Evolutionary conservation across 2,113 vertebrate genomes (phyloP).

Genomic region (Lagopus leucura): DNA sequence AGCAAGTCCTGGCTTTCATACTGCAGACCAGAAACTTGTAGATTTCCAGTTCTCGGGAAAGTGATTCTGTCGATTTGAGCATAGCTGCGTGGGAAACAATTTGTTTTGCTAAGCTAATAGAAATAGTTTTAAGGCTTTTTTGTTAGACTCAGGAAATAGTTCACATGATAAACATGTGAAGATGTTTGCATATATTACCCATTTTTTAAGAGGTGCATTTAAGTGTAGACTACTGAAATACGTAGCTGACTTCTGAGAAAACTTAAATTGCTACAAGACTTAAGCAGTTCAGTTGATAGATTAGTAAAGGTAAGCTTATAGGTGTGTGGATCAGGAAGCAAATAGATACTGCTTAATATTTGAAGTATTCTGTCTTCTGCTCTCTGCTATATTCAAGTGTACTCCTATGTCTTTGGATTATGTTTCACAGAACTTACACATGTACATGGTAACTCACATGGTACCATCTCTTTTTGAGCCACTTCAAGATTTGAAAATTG

Average conservation of each 20-base stretch:
- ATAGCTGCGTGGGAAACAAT: not conserved
- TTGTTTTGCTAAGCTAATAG: not conserved
- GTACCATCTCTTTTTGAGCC: not conserved
- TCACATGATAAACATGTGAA: not conserved
- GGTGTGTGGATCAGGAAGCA: rapidly evolving
- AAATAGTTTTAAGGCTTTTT: rapidly evolving
- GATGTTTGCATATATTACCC: not conserved
- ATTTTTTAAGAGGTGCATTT: not conserved
- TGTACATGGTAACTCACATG: rapidly evolving
- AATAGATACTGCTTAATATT: not conserved
- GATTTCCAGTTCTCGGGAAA: not conserved
- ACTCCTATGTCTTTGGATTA: not conserved
- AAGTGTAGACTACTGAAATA: not conserved
- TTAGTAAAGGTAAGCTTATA: not conserved
- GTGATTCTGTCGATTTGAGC: not conserved
- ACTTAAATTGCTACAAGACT: too few relatives aligned
- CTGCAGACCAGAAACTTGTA: not conserved
- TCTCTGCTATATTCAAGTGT: not conserved
- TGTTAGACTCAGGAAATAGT: not conserved
- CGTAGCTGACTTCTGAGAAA: not conserved
- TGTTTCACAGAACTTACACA: not conserved
- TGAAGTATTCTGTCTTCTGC: not conserved
- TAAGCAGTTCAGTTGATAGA: not conserved
- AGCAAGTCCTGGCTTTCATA: not conserved
- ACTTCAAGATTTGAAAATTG: not conserved